Evolutionary conservation across 35 echinoderm and acorn worm genomes (phyloP).

Genomic region (Heliocidaris tuberculata): DNA sequence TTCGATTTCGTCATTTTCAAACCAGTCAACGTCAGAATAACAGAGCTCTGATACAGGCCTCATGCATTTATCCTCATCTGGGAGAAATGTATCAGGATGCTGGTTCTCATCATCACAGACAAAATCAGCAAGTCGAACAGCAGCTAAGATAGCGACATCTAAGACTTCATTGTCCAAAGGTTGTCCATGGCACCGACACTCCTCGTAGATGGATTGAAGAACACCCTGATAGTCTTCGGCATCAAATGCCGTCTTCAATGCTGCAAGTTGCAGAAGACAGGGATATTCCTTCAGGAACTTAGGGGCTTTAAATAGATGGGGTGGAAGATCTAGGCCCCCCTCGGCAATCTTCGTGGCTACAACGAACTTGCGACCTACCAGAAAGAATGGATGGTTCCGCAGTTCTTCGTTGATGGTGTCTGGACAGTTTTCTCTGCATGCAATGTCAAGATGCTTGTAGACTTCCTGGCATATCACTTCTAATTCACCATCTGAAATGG

Average conservation of each 20-base stretch:
- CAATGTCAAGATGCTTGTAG: background rate
- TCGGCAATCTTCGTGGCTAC: background rate
- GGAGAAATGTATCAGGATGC: conserved; percentile 39
- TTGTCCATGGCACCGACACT: background rate
- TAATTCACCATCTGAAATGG: background rate
- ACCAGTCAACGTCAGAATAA: conserved; percentile 60
- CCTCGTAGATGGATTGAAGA: conserved; percentile 37
- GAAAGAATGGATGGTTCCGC: conserved; percentile 14
- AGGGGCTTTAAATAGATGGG: conserved; percentile 57
- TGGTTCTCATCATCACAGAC: background rate
- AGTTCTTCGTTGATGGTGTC: background rate
- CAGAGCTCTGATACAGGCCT: conserved; percentile 15
- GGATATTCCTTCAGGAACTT: background rate
- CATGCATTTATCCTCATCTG: conserved; percentile 39
- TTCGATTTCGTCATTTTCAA: background rate
- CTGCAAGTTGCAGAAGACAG: conserved; percentile 48
- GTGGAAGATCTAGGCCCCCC: background rate
- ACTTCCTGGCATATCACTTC: background rate
- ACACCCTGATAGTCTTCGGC: conserved; percentile 48
- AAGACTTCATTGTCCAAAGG: conserved; percentile 8
- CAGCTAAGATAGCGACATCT: conserved; percentile 13
- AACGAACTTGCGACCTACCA: background rate
- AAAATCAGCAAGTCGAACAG: background rate
- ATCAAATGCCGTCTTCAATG: conserved; percentile 57
- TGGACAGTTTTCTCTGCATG: background rate